phyloP scores from a whole-genome alignment of 1,140 invertebrate species.

The Drosophila rufa region DNA sequence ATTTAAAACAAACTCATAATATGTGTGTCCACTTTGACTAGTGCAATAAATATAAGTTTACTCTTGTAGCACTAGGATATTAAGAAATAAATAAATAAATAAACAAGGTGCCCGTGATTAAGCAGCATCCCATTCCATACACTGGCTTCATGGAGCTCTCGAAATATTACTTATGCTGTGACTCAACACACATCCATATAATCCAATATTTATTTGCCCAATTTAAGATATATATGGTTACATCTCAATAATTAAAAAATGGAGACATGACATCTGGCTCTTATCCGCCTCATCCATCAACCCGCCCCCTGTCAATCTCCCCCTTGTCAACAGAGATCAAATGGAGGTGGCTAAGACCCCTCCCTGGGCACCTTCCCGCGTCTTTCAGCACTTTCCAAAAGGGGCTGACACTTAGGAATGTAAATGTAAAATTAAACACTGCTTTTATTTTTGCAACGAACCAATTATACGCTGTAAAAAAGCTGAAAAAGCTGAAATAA shows the following conservation, averaged over 20 bases:
- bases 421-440: slow-evolving; percentile 71
- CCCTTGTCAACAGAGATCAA: slow-evolving; percentile 40
- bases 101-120: too few relatives aligned
- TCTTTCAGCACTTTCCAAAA: slow-evolving; percentile 43
- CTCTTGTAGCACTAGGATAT: too few relatives aligned
- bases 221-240: slow-evolving; percentile 8
- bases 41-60: too few relatives aligned
- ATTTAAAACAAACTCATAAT: too few relatives aligned
- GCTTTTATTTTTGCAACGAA: slow-evolving; percentile 51
- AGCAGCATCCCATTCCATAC: too few relatives aligned
- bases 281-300: slow-evolving; percentile 5
- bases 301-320: slow-evolving; percentile 5
- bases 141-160: too few relatives aligned
- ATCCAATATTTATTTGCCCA: slow-evolving; percentile 9
- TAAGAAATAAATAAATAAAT: too few relatives aligned
- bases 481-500: neutral
- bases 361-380: slow-evolving; percentile 32
- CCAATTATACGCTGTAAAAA: slow-evolving; percentile 26
- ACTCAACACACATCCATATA: neutral
- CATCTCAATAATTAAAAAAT: slow-evolving; percentile 22
- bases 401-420: slow-evolving; percentile 46
- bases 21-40: too few relatives aligned
- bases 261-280: slow-evolving; percentile 11
- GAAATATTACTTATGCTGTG: neutral
- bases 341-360: slow-evolving; percentile 35